Evolutionary conservation across 2,797 vertebrate species (phyloP), one percentile per base, ranked within the genome.

Genomic region (Chaetodon trifasciatus): DNA sequence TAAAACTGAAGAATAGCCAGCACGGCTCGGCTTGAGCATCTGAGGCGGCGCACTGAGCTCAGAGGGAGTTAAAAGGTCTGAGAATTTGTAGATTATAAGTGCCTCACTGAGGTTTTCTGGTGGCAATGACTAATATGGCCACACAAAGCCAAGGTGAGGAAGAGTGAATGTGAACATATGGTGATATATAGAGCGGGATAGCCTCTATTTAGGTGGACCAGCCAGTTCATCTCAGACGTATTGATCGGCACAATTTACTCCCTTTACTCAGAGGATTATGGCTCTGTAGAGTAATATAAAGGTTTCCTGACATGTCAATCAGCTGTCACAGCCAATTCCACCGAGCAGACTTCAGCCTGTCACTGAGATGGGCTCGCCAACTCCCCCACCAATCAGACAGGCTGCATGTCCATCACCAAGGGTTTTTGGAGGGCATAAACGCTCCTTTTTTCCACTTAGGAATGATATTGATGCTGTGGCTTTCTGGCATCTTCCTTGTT

Each of bases 251-350:
- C 88, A 90, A 93, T 94, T 94, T 91, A 90, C 88, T 94, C 90
- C 89, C 92, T 93, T 94, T 91, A 87, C 93, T 86, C 85, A 4
- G 90, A 93, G 87, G 94, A 95, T 94, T 92, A 92, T 89, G 82
- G 88, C 90, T 90, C 91, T 93, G 89, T 93, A 82, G 88, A 92
- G 93, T 94, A 94, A 95, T 95, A 95, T 94, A 95, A 95, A 94
- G 95, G 92, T 93, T 95, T 95, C 93, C 94, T 87, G 88, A 87
- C 84, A 68, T 95, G 94, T 94, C 95, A 94, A 84, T 94, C 93
- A 93, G 74, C 90, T 93, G 94, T 94, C 94, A 89, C 66, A 68
- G 82, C 85, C 90, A 90, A 90, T 95, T 94, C 92, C 91, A 81
- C 69, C 10, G 65, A 94, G 93, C 91, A 90, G 89, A 79, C 87